A percentile compares a stretch with the other conserved stretches of the same genome.
Evolutionary conservation across 2,797 vertebrate genomes (phyloP).

Genomic region (Botia kubotai): DNA sequence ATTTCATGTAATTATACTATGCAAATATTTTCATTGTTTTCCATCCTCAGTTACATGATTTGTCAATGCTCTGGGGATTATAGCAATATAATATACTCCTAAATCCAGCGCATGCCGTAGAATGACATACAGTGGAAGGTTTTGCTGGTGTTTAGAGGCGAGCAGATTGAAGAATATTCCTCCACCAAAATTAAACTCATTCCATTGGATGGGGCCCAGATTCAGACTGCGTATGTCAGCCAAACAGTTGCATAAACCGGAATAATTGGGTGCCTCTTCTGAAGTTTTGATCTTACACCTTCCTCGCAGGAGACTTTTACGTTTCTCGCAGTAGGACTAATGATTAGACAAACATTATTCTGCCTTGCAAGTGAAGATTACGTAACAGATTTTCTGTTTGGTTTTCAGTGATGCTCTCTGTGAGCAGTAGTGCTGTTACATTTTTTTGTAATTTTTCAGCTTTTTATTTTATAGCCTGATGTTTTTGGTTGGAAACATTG

Average conservation of each 20-base stretch:
- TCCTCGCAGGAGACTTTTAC: not conserved
- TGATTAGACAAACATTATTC: not conserved
- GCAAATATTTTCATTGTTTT: not conserved
- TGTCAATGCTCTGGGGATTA: not conserved
- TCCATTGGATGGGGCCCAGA: not conserved
- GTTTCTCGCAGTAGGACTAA: not conserved
- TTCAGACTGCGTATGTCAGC: not conserved
- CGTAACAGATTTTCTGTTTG: not conserved
- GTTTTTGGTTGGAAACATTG: not conserved
- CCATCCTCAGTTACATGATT: not conserved
- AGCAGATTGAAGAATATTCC: conserved; percentile 9
- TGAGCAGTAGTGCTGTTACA: not conserved
- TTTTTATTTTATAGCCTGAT: not conserved
- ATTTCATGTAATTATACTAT: too few species aligned
- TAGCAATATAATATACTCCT: not conserved
- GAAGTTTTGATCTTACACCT: not conserved
- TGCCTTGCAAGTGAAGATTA: not conserved
- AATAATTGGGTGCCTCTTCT: not conserved
- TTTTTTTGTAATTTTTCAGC: too few species aligned
- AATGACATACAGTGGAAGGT: not conserved
- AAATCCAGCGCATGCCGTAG: not conserved
- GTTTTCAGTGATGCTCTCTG: not conserved
- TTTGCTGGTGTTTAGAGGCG: not conserved
- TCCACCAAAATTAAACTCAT: not conserved
- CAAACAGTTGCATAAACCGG: not conserved